phyloP scores from a whole-genome alignment of 2,888 invertebrate genomes.

The Enchytraeus crypticus region DNA sequence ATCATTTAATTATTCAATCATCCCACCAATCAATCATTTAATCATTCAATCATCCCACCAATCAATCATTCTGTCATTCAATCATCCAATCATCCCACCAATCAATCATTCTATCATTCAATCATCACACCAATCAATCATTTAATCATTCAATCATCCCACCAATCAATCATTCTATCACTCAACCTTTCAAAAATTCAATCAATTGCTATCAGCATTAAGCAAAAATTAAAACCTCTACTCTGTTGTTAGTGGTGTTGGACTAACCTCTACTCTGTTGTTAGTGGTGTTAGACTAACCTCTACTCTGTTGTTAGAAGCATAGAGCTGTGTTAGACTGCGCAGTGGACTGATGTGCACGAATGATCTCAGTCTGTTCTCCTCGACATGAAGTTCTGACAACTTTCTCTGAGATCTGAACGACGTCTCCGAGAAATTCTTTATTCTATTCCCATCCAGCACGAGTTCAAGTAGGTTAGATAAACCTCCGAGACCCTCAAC shows the following conservation, averaged over 20 bases:
- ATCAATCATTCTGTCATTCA: neutral
- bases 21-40: neutral
- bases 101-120: neutral
- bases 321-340: constrained; percentile 45
- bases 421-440: constrained; percentile 40
- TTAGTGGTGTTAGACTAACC: constrained; percentile 31
- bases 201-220: neutral
- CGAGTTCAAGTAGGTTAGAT: constrained; percentile 45
- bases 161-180: neutral
- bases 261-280: constrained; percentile 44
- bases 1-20: neutral
- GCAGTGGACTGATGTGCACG: constrained; percentile 36
- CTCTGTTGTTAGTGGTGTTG: neutral
- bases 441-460: constrained; percentile 48
- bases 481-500: constrained; percentile 46
- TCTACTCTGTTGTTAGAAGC: constrained; percentile 47
- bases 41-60: neutral
- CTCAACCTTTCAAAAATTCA: neutral
- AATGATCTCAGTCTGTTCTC: constrained; percentile 45
- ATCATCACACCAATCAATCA: neutral
- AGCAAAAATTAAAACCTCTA: neutral
- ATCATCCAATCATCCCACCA: neutral
- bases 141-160: neutral
- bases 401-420: constrained; percentile 44
- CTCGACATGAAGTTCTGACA: constrained; percentile 48